A percentile compares a stretch with the other conserved stretches of the same genome.
Conservation (phyloP, 1,140 invertebrate species). For the Rhyacophila brunnea region DNA sequence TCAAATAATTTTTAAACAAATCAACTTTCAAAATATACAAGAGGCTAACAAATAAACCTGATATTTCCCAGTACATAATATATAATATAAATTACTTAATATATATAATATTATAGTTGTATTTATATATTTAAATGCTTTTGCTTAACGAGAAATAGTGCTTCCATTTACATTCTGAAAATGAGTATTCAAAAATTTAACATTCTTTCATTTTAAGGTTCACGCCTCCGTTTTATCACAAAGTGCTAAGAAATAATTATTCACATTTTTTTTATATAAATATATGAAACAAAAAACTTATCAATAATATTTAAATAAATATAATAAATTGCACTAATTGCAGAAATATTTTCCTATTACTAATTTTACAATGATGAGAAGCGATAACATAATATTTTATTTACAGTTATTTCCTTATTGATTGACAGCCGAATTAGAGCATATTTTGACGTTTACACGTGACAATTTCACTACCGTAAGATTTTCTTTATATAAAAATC, state of each 20-base stretch:
- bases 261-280: conserved; percentile 16
- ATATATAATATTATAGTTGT: too few relatives aligned
- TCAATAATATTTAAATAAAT: conserved; percentile 15
- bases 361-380: conserved; percentile 25
- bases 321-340: conserved; percentile 25
- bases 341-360: conserved; percentile 16
- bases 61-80: too few relatives aligned
- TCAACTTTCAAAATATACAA: too few relatives aligned
- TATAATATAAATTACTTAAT: too few relatives aligned
- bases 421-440: conserved; percentile 30
- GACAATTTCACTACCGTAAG: conserved; percentile 16
- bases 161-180: too few relatives aligned
- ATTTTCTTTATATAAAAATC: conserved; percentile 25
- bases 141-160: too few relatives aligned
- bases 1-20: too few relatives aligned
- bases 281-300: conserved; percentile 10
- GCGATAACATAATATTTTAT: conserved; percentile 13
- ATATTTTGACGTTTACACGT: conserved; percentile 16
- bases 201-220: too few relatives aligned
- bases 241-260: conserved; percentile 31
- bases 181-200: too few relatives aligned
- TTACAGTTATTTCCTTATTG: conserved; percentile 29
- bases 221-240: conserved; percentile 17
- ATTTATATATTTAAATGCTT: too few relatives aligned
- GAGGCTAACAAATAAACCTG: too few relatives aligned